Conservation (phyloP, 2,888 invertebrate species). For the Phytoseiulus persimilis region DNA sequence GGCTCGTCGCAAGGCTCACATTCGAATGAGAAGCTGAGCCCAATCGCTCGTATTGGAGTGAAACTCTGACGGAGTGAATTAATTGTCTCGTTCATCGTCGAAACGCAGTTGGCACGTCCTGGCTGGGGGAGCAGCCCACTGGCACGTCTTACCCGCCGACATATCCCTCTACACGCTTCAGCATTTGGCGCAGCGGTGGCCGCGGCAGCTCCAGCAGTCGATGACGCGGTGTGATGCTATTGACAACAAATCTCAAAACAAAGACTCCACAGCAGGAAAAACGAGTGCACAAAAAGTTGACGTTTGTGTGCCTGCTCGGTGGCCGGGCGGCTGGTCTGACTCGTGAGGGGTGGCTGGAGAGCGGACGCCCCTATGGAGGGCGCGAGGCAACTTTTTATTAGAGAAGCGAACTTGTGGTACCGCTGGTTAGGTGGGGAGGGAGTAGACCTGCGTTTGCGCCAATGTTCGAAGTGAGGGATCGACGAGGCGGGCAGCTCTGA, state of each 20-base stretch:
- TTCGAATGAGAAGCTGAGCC: no score
- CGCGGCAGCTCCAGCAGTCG: neutral
- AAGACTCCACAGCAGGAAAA: neutral
- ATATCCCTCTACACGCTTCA: neutral
- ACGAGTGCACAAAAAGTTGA: neutral
- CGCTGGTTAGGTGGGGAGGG: neutral
- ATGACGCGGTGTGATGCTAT: neutral
- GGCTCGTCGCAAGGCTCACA: no score
- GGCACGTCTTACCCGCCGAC: neutral
- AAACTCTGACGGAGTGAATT: no score
- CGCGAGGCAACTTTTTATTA: constrained; percentile 5
- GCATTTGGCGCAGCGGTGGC: neutral
- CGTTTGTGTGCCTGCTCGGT: neutral
- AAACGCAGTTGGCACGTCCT: no score
- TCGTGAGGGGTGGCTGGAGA: neutral
- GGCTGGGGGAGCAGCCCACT: neutral
- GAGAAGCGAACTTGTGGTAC: neutral
- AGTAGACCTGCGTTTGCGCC: neutral
- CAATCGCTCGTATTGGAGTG: no score
- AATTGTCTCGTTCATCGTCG: no score
- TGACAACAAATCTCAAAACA: neutral
- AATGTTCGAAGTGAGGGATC: neutral
- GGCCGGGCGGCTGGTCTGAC: no score
- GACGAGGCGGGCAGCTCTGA: neutral
- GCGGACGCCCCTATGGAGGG: neutral